These are phyloP conservation scores for Rhabdophis nuchalis DNA, from an alignment of 2,797 vertebrate genomes.

Conservation along the genomic window DNA sequence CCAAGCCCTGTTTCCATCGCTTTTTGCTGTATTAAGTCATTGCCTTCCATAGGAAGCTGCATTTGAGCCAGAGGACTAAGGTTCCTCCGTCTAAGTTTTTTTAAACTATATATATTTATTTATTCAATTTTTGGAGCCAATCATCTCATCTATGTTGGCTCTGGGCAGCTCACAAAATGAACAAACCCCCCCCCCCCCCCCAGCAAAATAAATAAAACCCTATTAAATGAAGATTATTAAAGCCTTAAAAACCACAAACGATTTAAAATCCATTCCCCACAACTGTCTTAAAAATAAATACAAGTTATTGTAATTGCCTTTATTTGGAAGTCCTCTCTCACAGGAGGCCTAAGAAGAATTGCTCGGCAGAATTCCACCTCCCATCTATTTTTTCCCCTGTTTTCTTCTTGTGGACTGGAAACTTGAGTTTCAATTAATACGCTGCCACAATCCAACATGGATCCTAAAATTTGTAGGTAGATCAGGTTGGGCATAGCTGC, in stretches of 20 bases:
- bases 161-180: not conserved
- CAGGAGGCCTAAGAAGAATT: not conserved
- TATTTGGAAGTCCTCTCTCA: not conserved
- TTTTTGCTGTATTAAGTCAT: not conserved
- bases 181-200: not conserved
- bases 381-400: not conserved
- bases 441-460: not conserved
- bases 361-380: not conserved
- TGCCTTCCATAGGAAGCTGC: not conserved
- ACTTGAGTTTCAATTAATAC: not conserved
- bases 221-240: not conserved
- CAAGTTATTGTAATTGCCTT: not conserved
- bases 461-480: not conserved
- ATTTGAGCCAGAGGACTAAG: not conserved
- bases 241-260: not conserved
- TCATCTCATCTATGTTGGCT: not conserved
- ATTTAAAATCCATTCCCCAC: not conserved
- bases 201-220: not conserved
- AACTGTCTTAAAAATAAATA: not conserved
- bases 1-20: fast-evolving
- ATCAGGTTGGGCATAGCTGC: not conserved
- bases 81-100: not conserved
- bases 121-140: not conserved
- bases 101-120: not conserved
- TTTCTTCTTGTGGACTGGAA: not conserved